Percentiles rank a stretch among this genome's conserved stretches.
Evolutionary conservation across 2,797 vertebrate genomes (phyloP).

Genomic region (Falco berigora): DNA sequence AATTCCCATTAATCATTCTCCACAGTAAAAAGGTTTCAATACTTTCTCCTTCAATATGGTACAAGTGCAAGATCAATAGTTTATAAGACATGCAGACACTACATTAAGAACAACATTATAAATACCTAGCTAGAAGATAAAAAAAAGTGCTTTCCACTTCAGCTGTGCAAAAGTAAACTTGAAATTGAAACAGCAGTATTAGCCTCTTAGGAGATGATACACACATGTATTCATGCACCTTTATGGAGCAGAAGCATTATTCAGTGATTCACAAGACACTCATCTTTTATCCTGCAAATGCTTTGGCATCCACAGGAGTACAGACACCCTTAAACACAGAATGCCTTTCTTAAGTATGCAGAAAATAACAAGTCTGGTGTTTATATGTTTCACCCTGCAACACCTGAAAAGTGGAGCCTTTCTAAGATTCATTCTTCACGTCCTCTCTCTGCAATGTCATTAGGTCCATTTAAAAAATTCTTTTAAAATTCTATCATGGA

Average conservation of each 20-base stretch:
- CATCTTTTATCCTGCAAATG: not conserved
- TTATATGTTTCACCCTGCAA: not conserved
- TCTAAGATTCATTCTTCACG: not conserved
- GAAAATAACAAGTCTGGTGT: not conserved
- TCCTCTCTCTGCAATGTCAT: not conserved
- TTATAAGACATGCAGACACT: not conserved
- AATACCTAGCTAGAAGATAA: not conserved
- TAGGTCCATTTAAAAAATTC: not conserved
- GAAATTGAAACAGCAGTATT: not conserved
- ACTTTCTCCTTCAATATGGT: not conserved
- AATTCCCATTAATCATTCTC: not conserved
- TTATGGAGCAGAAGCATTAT: not conserved
- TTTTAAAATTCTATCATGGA: not conserved
- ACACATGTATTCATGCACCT: not conserved
- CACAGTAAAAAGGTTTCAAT: not conserved
- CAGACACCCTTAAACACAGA: not conserved
- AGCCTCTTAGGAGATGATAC: not conserved
- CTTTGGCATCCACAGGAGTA: not conserved
- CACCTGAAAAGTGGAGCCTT: not conserved
- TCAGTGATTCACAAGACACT: not conserved
- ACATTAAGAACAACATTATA: not conserved
- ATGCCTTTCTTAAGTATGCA: not conserved
- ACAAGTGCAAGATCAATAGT: not conserved
- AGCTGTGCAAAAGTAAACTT: not conserved
- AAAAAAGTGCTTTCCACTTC: not conserved